Evolutionary conservation across 1,140 invertebrate genomes (phyloP), one percentile per base, ranked within the genome.

Genomic region (Caerostris extrusa): DNA sequence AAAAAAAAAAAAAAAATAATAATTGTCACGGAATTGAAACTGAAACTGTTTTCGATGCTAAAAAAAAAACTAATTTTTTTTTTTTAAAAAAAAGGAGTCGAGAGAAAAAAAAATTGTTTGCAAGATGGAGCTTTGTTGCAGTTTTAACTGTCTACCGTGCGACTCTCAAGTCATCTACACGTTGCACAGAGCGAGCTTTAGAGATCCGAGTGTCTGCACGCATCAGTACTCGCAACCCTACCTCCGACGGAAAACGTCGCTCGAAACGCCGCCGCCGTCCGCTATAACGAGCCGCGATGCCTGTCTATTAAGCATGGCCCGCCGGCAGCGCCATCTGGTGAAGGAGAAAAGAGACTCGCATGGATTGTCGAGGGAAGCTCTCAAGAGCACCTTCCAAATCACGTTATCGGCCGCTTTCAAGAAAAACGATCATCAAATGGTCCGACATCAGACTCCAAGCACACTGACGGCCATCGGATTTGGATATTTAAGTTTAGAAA

Each of bases 151-250:
- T 77, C 71, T 12, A 19, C 71, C 71, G 71, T 50, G 71, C 71
- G 50, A 19, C 71, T 77, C 71, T 77, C 50, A 77, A 77, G 71
- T 77, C 71, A 77, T 77, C 71, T 12, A 77, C 71, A 77, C 71
- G 71, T 34, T 77, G 71, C 71, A 77, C 71, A 77, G 10, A 12
- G 50, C 7, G 71, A 77, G 71, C 34, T 50, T 77, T 77, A 77
- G 50, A 77, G 50, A 77, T 53, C 34, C 12, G 71, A 50, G 50
- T 77, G 71, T 10, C 71, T 19, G 71, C 71, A 77, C 71, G 34
- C 71, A 77, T 77, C 71, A 53, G 71, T 77, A 50, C 71, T 50
- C 71, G 50, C 71, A 77, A 77, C 50, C 71, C 71, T 50, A 12
- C 71, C 8, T 77, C 71, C 5, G 71, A 50, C 53, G 34, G 71